Evolutionary conservation across 2,113 vertebrate species (phyloP), one percentile per base, ranked within the genome.

Genomic region (Ahaetulla prasina): DNA sequence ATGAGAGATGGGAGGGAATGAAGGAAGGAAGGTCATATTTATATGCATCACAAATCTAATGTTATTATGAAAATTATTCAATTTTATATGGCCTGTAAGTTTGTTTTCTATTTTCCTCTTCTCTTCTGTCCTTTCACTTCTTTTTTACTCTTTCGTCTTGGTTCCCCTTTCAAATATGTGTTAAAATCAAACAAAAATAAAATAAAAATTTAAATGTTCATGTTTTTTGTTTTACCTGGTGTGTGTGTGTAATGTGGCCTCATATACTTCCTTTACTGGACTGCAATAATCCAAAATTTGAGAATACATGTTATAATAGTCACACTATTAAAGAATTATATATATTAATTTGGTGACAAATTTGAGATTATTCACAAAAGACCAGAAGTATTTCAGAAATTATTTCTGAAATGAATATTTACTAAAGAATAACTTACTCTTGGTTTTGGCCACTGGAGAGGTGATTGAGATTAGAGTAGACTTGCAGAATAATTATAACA

Each of bases 401-500:
- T 11, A 39, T 27, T 27, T 74, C 25, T 30, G 23, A 52, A 91
- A 14, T 43, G 7, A 86, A 30, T 27, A 50, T n/a, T 50, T 35
- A 90, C 30, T 87, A 87, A 94, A 92, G 39, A 3, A 94, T 92
- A 94, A 97, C 98, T 43, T 97, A 99, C 99, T 94, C 92, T 85
- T 96, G 94, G 90, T 96, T 95, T 68, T 96, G 96, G n/a, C 91
- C 89, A 92, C 92, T 92, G 60, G 97, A 94, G 86, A 97, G 43
- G 23, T 98, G 98, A 97, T 98, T 99, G 22, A 99, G 96, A 57
- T 95, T 96, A 9, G 99, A 98, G 96, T 97, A 99, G 25, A 96
- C 95, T 47, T 96, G 97, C 54, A 99, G 96, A 93, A 98, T 25
- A 90, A 43, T 85, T 27, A 98, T 57, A 39, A 98, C 93, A 92